Evolutionary conservation across 2,113 vertebrate genomes (phyloP), one percentile per base, ranked within the genome.

Genomic region (Gnathonemus echidnorhynchus): DNA sequence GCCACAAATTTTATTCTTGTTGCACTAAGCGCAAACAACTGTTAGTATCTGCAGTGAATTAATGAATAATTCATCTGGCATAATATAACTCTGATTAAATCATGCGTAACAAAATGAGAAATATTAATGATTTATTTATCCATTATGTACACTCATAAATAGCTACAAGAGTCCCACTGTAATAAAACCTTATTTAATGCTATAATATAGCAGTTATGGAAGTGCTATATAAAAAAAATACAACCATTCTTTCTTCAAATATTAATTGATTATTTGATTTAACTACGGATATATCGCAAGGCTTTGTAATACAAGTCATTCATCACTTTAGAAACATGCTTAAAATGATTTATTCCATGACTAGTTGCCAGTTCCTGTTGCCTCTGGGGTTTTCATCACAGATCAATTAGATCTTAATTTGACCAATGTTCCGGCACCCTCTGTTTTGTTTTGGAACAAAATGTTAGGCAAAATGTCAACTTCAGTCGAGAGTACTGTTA

Each of bases 11-110:
- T 24, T 17, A 89, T 62, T 85, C 39, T n/a, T 88, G 27, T 89
- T 85, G 58, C 91, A 87, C 56, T 90, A 92, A 90, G 83, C 83
- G 3, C 70, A 91, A 92, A 50, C 17, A 66, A 74, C 46, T 90
- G 52, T 85, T 87, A 35, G 53, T 90, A 15, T 74, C 45, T 50
- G 48, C 27, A 45, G 58, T 48, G 62, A 45, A 11, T 87, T 70
- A 46, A 70, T 87, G 56, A 90, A 87, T 70, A 74, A 17, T 56
- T 24, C 46, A 50, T 83, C 49, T 83, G 45, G 56, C 62, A 88
- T 49, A 77, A 88, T 70, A 24, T 88, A 27, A 35, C 27, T 62
- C 45, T 46, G 86, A 53, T 53, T 52, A 56, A 53, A 53, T 53
- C 49, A 87, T 53, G 48, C 2, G 49, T 27, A 53, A 35, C 27